Evolutionary conservation across 2,888 invertebrate genomes (phyloP), one percentile per base, ranked within the genome.

Genomic region (Atrina japonica): DNA sequence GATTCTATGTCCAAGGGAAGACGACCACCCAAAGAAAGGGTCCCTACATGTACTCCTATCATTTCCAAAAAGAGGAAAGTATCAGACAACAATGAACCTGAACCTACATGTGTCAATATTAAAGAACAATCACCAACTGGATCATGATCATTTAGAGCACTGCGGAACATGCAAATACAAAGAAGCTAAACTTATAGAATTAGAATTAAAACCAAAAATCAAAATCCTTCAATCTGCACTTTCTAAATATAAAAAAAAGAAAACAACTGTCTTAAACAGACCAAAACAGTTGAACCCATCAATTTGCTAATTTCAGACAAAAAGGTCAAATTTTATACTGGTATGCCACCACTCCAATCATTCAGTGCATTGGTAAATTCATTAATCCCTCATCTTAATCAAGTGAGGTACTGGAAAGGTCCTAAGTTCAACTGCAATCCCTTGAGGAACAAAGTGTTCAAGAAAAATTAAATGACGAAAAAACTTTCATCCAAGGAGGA

Each of bases 351-450:
- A 41, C 5, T 61, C 16, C 25, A 29, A 6, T 30, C 55, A 45
- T 68, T 68, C 23, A 61, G 45, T 55, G 41, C 29, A 3, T 18
- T 60, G 23, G 29, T 45, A 30, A 43, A 43, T 27, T 14, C 27
- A 23, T 16, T 68, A n/a, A 0, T 53, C 21, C 53, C 60, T n/a
- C 23, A 53, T 14, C 18, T 61, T 1, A 29, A 53, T 9, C 14
- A 23, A 43, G 27, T 65, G 40, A 53, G 29, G 40, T 53, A 65
- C 30, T 65, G 65, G 65, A 65, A 45, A n/a, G 65, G 65, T 18
- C 53, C 65, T 27, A 43, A 40, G 21, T 43, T 23, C 6, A 9
- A 27, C 7, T 65, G 55, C n/a, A 41, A 53, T 43, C 21, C 21
- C 1, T 45, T 65, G 45, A 40, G 41, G 30, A 21, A 53, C 23